Evolutionary conservation across 1,140 invertebrate genomes (phyloP).

Genomic region (Oppia nitens): DNA sequence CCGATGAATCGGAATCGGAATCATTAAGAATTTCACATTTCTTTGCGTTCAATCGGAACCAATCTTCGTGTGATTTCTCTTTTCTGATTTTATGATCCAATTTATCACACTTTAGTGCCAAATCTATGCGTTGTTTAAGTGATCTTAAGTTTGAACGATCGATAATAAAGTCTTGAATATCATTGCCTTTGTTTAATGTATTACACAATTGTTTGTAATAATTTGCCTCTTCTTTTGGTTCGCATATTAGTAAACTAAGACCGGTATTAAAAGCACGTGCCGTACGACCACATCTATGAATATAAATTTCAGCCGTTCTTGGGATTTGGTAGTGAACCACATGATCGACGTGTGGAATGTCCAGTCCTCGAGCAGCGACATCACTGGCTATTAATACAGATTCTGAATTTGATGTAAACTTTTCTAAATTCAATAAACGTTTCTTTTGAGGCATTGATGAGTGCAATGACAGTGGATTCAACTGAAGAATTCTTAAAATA

Average conservation of each 20-base stretch:
- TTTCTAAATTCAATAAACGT: slow-evolving; percentile 79
- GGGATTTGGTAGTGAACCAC: slow-evolving; percentile 97
- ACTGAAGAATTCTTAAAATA: slow-evolving; percentile 58
- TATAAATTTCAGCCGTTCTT: slow-evolving; percentile 80
- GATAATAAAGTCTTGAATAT: slow-evolving; percentile 26
- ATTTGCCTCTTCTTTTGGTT: slow-evolving; percentile 58
- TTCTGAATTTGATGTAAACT: slow-evolving; percentile 52
- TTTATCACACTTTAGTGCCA: slow-evolving; percentile 60
- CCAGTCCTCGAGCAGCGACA: slow-evolving; percentile 87
- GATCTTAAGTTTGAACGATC: slow-evolving; percentile 44
- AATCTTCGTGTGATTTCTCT: slow-evolving; percentile 48
- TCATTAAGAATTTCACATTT: slow-evolving; percentile 76
- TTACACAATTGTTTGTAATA: slow-evolving; percentile 59
- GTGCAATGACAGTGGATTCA: slow-evolving; percentile 66
- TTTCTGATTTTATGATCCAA: slow-evolving; percentile 49
- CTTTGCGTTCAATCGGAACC: slow-evolving; percentile 60
- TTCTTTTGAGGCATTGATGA: slow-evolving; percentile 89
- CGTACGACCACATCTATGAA: slow-evolving; percentile 89
- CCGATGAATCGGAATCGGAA: slow-evolving; percentile 38
- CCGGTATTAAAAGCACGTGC: slow-evolving; percentile 74
- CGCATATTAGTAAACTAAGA: slow-evolving; percentile 76
- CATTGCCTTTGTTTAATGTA: slow-evolving; percentile 37
- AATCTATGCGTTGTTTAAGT: slow-evolving; percentile 49
- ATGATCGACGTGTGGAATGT: slow-evolving; percentile 83
- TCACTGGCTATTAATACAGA: slow-evolving; percentile 86